phyloP scores from a whole-genome alignment of 2,888 invertebrate genomes.

The Leptinotarsa juncta region DNA sequence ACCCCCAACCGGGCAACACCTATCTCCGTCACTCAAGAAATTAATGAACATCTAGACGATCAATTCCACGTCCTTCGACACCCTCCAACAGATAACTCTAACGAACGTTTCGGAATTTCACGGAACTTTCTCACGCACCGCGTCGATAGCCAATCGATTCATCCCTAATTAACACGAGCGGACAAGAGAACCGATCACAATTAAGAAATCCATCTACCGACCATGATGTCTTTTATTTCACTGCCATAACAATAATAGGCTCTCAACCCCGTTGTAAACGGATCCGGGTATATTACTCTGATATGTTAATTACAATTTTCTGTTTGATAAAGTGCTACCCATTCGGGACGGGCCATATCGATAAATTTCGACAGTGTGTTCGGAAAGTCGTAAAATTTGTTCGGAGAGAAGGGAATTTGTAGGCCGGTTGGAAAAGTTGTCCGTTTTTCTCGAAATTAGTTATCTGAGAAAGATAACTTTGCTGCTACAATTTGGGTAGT shows the following conservation, averaged over 20 bases:
- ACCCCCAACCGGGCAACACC: not conserved
- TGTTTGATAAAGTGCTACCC: conserved; percentile 46
- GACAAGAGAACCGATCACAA: conserved; percentile 19
- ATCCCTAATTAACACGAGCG: conserved; percentile 2
- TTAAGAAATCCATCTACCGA: conserved; percentile 3
- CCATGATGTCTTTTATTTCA: conserved; percentile 6
- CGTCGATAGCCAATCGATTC: conserved; percentile 1
- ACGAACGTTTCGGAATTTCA: not conserved
- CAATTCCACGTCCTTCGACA: conserved; percentile 1
- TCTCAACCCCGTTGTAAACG: conserved; percentile 29
- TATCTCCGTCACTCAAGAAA: not conserved
- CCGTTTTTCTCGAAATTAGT: not conserved
- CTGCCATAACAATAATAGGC: conserved; percentile 36
- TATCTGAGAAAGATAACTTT: no score
- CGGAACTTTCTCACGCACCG: not conserved
- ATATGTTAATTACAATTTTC: conserved; percentile 48
- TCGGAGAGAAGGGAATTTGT: conserved; percentile 3
- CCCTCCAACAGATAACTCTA: conserved; percentile 3
- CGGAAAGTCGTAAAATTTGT: conserved; percentile 18
- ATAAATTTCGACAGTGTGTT: conserved; percentile 18
- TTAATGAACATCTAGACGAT: conserved; percentile 14
- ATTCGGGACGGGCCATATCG: conserved; percentile 25
- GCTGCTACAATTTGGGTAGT: no score
- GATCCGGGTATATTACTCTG: conserved; percentile 24
- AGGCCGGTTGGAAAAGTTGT: not conserved